Conservation (phyloP, 2,797 vertebrate species). For the Hoplostethus mediterraneus region DNA sequence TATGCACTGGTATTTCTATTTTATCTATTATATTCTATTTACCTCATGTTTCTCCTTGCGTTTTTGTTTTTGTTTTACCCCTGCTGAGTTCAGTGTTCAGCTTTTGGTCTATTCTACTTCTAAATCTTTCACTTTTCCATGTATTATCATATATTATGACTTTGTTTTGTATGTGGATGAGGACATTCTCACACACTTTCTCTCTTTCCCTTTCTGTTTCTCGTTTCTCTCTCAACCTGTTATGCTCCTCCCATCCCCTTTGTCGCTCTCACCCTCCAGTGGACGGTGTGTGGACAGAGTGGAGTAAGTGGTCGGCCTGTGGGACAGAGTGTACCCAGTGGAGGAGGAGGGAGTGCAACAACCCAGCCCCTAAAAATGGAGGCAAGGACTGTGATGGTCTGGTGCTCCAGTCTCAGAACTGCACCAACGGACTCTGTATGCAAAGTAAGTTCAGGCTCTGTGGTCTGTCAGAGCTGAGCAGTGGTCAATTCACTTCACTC, state of each 20-base stretch:
- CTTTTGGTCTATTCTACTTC: neutral
- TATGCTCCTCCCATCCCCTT: constrained; percentile 1
- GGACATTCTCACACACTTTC: neutral
- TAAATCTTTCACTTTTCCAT: constrained; percentile 5
- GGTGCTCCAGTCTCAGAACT: constrained; percentile 96
- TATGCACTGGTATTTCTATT: constrained; percentile 88
- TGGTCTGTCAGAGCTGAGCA: too few species aligned
- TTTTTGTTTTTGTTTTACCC: neutral
- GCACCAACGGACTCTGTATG: constrained; percentile 97
- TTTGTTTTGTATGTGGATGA: constrained; percentile 1
- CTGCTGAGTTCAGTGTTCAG: neutral
- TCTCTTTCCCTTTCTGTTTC: neutral
- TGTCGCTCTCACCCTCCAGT: constrained; percentile 79
- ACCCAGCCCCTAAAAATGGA: constrained; percentile 93
- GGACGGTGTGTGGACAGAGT: constrained; percentile 97
- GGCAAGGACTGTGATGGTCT: constrained; percentile 95
- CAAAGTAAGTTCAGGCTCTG: constrained; percentile 89
- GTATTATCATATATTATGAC: too few species aligned
- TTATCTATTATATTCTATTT: neutral
- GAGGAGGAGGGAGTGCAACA: constrained; percentile 93
- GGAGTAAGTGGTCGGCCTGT: constrained; percentile 98
- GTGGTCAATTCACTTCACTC: too few species aligned
- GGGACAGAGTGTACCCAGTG: constrained; percentile 98
- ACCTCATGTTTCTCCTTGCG: neutral
- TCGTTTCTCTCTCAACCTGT: neutral